These are phyloP conservation scores for Brachymystax lenok DNA, from an alignment of 2,797 vertebrate species.

Conservation along the genomic window DNA sequence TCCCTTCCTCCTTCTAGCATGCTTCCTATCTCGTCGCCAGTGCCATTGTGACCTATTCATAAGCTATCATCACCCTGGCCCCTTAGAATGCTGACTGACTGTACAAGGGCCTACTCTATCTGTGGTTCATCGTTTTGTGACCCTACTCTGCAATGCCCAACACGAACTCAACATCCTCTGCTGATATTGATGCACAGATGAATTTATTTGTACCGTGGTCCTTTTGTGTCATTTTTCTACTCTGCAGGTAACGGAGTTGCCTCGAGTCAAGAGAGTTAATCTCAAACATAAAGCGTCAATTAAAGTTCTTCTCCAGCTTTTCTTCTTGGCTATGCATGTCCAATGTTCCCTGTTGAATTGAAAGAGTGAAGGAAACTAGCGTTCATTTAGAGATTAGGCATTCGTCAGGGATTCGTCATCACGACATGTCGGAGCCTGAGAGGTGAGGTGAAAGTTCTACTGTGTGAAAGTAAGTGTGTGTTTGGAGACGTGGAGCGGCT, in stretches of 20 bases:
- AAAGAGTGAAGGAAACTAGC: slow-evolving; percentile 33
- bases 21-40: neutral
- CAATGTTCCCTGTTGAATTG: slow-evolving; percentile 32
- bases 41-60: too few species aligned
- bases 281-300: slow-evolving; percentile 44
- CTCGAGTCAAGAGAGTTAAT: neutral
- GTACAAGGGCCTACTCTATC: slow-evolving; percentile 18
- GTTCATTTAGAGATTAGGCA: slow-evolving; percentile 59
- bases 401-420: slow-evolving; percentile 50
- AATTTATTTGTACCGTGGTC: neutral
- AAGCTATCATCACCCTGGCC: slow-evolving; percentile 36
- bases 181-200: neutral
- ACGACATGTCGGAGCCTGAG: slow-evolving; percentile 55
- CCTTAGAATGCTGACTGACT: neutral
- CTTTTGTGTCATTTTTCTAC: slow-evolving; percentile 27
- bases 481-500: slow-evolving; percentile 10
- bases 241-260: neutral
- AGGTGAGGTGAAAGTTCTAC: slow-evolving; percentile 43
- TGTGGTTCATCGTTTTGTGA: slow-evolving; percentile 18
- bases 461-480: slow-evolving; percentile 35
- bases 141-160: slow-evolving; percentile 24
- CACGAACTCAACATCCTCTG: slow-evolving; percentile 18
- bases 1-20: neutral
- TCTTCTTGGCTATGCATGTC: neutral
- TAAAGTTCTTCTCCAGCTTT: slow-evolving; percentile 15